These are phyloP conservation scores for Calvadosia cruxmelitensis DNA, from an alignment of 30 jellyfish, hydroid and myxozoan genomes.

Conservation along the genomic window DNA sequence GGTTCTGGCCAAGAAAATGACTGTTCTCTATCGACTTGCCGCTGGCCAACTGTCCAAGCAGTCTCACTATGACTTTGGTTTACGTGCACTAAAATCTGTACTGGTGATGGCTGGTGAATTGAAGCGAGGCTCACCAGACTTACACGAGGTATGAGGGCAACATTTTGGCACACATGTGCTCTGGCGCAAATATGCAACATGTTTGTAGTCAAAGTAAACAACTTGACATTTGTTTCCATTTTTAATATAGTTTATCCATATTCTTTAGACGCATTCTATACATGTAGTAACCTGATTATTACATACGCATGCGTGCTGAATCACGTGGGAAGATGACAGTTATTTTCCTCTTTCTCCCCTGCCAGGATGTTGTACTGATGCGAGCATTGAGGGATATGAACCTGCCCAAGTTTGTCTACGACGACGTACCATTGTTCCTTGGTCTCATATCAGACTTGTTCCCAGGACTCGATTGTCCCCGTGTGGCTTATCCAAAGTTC, in stretches of 20 bases:
- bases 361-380: constrained; percentile 98
- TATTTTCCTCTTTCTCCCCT: too few relatives aligned
- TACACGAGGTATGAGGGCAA: constrained; percentile 55
- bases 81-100: constrained; percentile 94
- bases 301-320: too few relatives aligned
- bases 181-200: too few relatives aligned
- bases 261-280: too few relatives aligned
- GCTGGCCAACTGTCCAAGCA: constrained; percentile 96
- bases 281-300: too few relatives aligned
- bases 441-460: constrained; percentile 89
- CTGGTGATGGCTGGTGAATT: constrained; percentile 98
- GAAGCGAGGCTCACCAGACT: constrained; percentile 88
- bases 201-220: too few relatives aligned
- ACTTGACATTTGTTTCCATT: too few relatives aligned
- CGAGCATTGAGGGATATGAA: constrained; percentile 97
- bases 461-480: constrained; percentile 98
- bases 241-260: too few relatives aligned
- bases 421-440: constrained; percentile 91
- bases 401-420: constrained; percentile 91
- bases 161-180: too few relatives aligned
- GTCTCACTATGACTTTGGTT: constrained; percentile 95
- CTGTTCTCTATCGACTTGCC: constrained; percentile 86
- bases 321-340: too few relatives aligned
- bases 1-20: constrained; percentile 97
- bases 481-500: constrained; percentile 86